Evolutionary conservation across 2,888 invertebrate genomes (phyloP), one percentile per base, ranked within the genome.

Genomic region (Nymphalis polychloros): DNA sequence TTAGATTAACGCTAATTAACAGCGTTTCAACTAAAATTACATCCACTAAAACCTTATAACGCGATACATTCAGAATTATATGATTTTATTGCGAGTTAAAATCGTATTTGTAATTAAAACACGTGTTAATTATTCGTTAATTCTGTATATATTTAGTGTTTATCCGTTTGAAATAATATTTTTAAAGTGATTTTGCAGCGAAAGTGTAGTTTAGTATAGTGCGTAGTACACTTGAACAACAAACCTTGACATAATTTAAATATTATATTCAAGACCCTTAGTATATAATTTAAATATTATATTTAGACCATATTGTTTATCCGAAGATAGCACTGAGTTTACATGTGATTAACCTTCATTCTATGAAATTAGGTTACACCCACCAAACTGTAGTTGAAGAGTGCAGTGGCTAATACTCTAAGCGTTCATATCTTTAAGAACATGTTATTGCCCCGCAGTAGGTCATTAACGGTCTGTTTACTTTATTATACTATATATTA

Each of bases 1-100:
- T 35, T 57, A 55, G 63, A 70, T 70, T 70, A 70, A 27, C 49
- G 17, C 61, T 64, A 63, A 67, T 70, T 70, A 67, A 67, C 69
- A 69, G 16, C 52, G 48, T 59, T 41, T 59, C 52, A 20, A 27
- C 55, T 61, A 61, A 61, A 64, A 68, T 59, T 48, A 27, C 59
- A n/a, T 31, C 20, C 48, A 68, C 19, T 41, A 63, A 63, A 50
- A 63, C 63, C 7, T 8, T 64, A 50, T 53, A 59, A 63, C 52
- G 50, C 59, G 20, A 20, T 59, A 52, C 50, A 63, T 62, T 59
- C 67, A 52, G 19, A 19, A 64, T 31, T 61, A 53, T 48, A 61
- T 50, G 59, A 48, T 65, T 63, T 62, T 50, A 62, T 63, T 48
- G 59, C 53, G 64, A 49, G 35, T 55, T 64, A 57, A 63, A 59